Conservation (phyloP, 2,888 invertebrate species). For the Xanthorhoe designata region DNA sequence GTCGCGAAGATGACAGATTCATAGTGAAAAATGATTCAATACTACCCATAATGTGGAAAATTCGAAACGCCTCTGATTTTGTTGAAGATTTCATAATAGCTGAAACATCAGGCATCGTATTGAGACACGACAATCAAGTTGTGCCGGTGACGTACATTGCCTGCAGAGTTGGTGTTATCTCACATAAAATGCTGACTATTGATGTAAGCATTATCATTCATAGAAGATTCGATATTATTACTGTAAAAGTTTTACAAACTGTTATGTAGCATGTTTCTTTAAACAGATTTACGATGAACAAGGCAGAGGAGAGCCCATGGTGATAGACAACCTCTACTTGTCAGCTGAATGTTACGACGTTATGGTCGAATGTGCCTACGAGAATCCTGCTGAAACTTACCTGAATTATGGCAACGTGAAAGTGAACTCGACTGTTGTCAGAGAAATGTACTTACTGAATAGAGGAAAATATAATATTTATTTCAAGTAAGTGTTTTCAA, state of each 20-base stretch:
- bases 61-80: slow-evolving; percentile 71
- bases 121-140: slow-evolving; percentile 74
- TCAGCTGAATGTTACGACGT: slow-evolving; percentile 87
- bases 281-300: slow-evolving; percentile 74
- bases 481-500: slow-evolving; percentile 71
- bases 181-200: slow-evolving; percentile 68
- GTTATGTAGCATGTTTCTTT: background rate
- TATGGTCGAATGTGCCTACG: slow-evolving; percentile 80
- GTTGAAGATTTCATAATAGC: slow-evolving; percentile 78
- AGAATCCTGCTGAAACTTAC: slow-evolving; percentile 70
- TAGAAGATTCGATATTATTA: background rate
- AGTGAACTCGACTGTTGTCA: slow-evolving; percentile 78
- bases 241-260: background rate
- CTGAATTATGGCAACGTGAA: slow-evolving; percentile 86
- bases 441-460: slow-evolving; percentile 83
- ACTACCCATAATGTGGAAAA: slow-evolving; percentile 84
- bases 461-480: slow-evolving; percentile 85
- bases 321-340: slow-evolving; percentile 71
- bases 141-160: slow-evolving; percentile 81
- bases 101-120: slow-evolving; percentile 71
- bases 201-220: slow-evolving; percentile 64
- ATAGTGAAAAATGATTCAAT: slow-evolving; percentile 85
- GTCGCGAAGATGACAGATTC: slow-evolving; percentile 76
- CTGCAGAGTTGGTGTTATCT: slow-evolving; percentile 70
- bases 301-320: slow-evolving; percentile 75